These are phyloP conservation scores for Rhinolophus sinicus DNA, from an alignment of 2,113 vertebrate genomes.

Conservation along the genomic window DNA sequence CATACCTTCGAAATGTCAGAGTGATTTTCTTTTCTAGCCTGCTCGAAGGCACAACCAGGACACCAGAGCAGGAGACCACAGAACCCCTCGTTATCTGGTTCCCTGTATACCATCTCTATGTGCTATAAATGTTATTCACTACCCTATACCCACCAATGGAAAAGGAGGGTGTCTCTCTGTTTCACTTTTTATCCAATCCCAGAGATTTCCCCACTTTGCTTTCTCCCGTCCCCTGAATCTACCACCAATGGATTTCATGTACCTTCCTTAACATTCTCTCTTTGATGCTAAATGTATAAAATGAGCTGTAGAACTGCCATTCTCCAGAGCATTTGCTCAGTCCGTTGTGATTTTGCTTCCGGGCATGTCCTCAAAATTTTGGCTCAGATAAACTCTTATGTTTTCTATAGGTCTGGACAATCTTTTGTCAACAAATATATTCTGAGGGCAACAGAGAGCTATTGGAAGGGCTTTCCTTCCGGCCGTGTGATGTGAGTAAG, in stretches of 20 bases:
- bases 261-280: not conserved
- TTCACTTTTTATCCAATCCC: not conserved
- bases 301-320: not conserved
- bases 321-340: not conserved
- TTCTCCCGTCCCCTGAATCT: not conserved
- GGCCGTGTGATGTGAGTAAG: too few species aligned
- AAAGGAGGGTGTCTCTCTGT: not conserved
- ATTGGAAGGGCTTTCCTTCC: not conserved
- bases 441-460: not conserved
- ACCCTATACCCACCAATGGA: not conserved
- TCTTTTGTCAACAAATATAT: not conserved
- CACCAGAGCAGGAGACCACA: not conserved
- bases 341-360: not conserved
- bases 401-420: not conserved
- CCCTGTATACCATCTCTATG: not conserved
- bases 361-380: not conserved
- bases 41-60: not conserved
- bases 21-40: not conserved
- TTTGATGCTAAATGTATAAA: too few species aligned
- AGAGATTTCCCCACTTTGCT: not conserved
- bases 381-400: not conserved
- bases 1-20: not conserved
- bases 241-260: fast-evolving
- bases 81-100: not conserved
- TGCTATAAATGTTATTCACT: fast-evolving